phyloP scores from a whole-genome alignment of 2,888 invertebrate species.

The Agapostemon virescens region DNA sequence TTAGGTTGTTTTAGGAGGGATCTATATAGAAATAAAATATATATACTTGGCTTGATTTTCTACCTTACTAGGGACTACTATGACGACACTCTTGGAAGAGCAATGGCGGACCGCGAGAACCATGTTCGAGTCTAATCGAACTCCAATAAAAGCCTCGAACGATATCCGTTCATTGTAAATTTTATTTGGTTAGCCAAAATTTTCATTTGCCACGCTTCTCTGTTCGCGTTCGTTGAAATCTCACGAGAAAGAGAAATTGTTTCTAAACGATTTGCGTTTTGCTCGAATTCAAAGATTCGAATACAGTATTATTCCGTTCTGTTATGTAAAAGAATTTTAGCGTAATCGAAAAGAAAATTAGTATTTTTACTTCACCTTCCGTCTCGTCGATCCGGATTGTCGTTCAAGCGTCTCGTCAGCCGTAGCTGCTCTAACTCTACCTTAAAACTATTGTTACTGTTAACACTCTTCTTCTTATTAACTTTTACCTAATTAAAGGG shows the following conservation, averaged over 20 bases:
- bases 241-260: neutral
- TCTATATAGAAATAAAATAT: slow-evolving; percentile 69
- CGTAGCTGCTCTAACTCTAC: slow-evolving; percentile 75
- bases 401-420: slow-evolving; percentile 76
- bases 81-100: slow-evolving; percentile 73
- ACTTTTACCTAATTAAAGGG: slow-evolving; percentile 73
- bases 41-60: slow-evolving; percentile 73
- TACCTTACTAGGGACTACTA: slow-evolving; percentile 70
- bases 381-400: slow-evolving; percentile 75
- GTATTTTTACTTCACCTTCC: slow-evolving; percentile 38
- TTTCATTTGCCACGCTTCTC: neutral
- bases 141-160: slow-evolving; percentile 40
- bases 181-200: neutral
- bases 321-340: neutral
- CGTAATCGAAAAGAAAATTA: neutral
- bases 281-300: neutral
- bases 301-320: neutral
- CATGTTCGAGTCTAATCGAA: slow-evolving; percentile 26
- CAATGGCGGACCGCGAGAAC: slow-evolving; percentile 56
- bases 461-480: slow-evolving; percentile 77
- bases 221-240: neutral
- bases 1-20: slow-evolving; percentile 74
- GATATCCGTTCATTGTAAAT: slow-evolving; percentile 25
- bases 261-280: slow-evolving; percentile 9
- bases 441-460: slow-evolving; percentile 77